Evolutionary conservation across 2,888 invertebrate genomes (phyloP).

Genomic region (Agonopterix heracliana): DNA sequence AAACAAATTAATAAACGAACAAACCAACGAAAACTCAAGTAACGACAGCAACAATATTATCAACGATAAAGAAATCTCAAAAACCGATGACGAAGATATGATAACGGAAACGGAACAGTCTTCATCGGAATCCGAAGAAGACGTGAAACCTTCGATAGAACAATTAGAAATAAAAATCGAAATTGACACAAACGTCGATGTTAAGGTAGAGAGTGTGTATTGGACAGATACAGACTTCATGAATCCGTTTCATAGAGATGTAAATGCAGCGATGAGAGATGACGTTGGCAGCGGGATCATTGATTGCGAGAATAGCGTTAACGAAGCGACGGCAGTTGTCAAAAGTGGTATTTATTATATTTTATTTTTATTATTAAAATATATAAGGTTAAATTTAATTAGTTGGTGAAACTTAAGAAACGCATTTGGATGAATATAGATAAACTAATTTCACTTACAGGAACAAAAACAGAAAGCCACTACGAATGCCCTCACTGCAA

Average conservation of each 20-base stretch:
- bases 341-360: conserved; percentile 34
- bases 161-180: not conserved
- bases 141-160: not conserved
- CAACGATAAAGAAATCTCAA: not conserved
- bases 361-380: not conserved
- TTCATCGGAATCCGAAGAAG: not conserved
- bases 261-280: conserved; percentile 33
- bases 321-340: conserved; percentile 33
- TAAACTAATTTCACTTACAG: not conserved
- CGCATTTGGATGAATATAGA: too few species aligned
- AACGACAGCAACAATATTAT: not conserved
- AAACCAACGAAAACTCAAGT: not conserved
- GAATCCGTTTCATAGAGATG: conserved; percentile 44
- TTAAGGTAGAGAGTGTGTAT: conserved; percentile 34
- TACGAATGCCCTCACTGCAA: conserved; percentile 56
- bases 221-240: conserved; percentile 29
- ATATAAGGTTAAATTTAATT: too few species aligned
- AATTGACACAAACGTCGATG: conserved; percentile 15
- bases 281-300: conserved; percentile 29
- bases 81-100: not conserved
- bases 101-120: not conserved
- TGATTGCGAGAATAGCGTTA: conserved; percentile 37
- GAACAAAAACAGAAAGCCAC: conserved; percentile 9
- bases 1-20: too few species aligned
- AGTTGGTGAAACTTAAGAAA: too few species aligned